Evolutionary conservation across 2,888 invertebrate genomes (phyloP), one percentile per base, ranked within the genome.

Genomic region (Hermaeophaga mercurialis): DNA sequence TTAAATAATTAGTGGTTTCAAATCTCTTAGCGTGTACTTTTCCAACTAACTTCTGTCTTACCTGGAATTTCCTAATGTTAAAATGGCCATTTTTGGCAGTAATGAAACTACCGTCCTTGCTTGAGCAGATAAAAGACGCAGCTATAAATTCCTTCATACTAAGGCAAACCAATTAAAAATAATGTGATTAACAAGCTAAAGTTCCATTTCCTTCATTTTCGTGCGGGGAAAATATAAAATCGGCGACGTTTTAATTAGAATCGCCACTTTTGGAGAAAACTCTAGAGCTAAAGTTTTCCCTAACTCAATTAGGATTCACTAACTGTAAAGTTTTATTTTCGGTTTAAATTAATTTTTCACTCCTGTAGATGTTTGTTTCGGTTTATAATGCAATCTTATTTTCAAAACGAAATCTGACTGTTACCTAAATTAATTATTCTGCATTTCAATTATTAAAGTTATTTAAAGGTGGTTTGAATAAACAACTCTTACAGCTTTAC

Each of bases 261-360:
- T 24, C 36, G 22, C 47, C 36, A 36, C 36, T 48, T 36, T 48
- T 26, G 18, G 18, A 22, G 9, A 14, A 38, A 38, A 36, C 26
- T 36, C 36, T 46, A 19, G 4, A 31, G 33, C 43, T 33, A 36
- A 56, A 46, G 46, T 52, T 47, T 45, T 28, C 9, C n/a, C 33
- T 48, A 46, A 56, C 53, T 47, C 53, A 41, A 43, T 57, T 57
- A 57, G 44, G 38, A 48, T 48, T 48, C 48, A 17, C 22, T 44
- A 47, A 53, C 43, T 57, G 38, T 24, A 44, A 47, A 57, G 53
- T 57, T 57, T 57, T 44, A 57, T 57, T 57, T 48, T 44, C 17
- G 28, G 15, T 48, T 48, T 24, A 12, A 26, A 48, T 33, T 33
- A 33, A 33, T 33, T 33, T 33, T 33, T 33, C 33, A 12, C 14